Conservation (phyloP, 2,113 vertebrate genomes). For the Dermatemys mawii region DNA sequence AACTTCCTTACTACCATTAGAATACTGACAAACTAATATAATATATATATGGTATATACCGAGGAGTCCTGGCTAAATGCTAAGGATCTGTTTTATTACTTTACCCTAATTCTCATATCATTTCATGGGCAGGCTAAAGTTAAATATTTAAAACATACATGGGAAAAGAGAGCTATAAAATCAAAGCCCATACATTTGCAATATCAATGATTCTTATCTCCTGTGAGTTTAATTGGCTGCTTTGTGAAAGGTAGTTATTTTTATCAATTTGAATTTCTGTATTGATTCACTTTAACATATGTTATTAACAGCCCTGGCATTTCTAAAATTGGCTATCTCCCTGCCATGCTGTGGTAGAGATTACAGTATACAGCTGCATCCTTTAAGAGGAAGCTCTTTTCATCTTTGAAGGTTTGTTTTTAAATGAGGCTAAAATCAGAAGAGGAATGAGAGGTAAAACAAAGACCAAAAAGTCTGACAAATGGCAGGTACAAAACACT, state of each 20-base stretch:
- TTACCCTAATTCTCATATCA: background rate
- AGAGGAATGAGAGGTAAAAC: background rate
- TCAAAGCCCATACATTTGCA: background rate
- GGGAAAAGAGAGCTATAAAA: background rate
- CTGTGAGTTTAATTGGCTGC: background rate
- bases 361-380: background rate
- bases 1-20: no score
- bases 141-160: background rate
- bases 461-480: background rate
- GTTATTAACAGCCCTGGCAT: background rate
- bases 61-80: background rate
- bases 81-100: background rate
- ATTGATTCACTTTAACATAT: background rate
- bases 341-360: background rate
- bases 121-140: background rate
- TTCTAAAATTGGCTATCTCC: background rate
- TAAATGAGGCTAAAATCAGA: background rate
- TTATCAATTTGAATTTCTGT: background rate
- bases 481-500: background rate
- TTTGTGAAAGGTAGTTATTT: background rate
- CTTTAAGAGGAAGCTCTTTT: background rate
- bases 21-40: background rate
- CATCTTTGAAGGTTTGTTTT: background rate
- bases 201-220: background rate
- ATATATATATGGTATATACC: background rate